Evolutionary conservation across 64 coral and sea anemone species (phyloP).

Genomic region (Astreopora myriophthalma): DNA sequence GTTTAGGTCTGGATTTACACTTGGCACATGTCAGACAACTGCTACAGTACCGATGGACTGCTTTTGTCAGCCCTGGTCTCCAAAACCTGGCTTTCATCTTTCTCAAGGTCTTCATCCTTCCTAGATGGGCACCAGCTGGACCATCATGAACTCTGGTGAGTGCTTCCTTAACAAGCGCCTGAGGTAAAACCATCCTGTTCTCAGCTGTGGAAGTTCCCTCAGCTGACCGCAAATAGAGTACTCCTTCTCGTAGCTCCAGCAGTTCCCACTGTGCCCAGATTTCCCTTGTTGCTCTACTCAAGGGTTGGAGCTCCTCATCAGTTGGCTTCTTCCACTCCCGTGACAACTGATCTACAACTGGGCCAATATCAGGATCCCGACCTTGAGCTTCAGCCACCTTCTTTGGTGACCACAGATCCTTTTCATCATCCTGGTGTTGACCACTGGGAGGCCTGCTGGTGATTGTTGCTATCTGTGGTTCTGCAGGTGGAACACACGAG

Average conservation of each 20-base stretch:
- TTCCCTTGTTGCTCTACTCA: not conserved
- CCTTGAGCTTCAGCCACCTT: not conserved
- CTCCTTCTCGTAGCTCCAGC: not conserved
- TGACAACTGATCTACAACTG: not conserved
- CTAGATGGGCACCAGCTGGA: not conserved
- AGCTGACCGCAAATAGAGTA: not conserved
- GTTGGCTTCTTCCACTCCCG: not conserved
- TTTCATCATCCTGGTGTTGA: not conserved
- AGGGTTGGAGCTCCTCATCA: not conserved
- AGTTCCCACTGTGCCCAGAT: slow-evolving; percentile 24
- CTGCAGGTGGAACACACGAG: not conserved
- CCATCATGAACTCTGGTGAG: not conserved
- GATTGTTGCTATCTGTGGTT: not conserved
- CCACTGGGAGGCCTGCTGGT: not conserved
- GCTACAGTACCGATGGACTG: slow-evolving; percentile 30
- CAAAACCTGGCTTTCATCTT: slow-evolving; percentile 58
- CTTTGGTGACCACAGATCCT: not conserved
- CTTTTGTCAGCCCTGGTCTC: slow-evolving; percentile 19
- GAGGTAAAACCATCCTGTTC: slow-evolving; percentile 1
- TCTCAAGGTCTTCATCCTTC: slow-evolving; percentile 15
- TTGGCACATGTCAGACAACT: slow-evolving; percentile 53
- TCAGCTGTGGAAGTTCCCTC: not conserved
- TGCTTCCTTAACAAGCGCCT: not conserved
- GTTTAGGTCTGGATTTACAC: not conserved
- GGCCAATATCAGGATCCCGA: slow-evolving; percentile 35